Base-by-base conservation (phyloP, 1,140 invertebrate genomes). In the Drosophila mauritiana region DNA sequence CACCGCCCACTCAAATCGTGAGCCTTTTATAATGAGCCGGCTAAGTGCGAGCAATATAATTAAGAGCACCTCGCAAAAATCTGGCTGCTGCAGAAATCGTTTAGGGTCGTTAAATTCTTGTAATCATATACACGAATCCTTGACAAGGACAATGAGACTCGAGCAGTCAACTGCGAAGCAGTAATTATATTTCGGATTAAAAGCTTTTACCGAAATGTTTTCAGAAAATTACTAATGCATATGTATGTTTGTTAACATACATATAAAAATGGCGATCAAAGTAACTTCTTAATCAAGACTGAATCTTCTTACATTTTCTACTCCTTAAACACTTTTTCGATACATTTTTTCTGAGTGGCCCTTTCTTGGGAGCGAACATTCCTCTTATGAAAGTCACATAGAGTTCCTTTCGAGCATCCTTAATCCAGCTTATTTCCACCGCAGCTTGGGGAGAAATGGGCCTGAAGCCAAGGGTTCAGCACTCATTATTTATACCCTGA, bases 341-440 rank as follows among this genome's bases (percentile, higher is more conserved):
- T 34, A 13, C 6, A 53, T 25, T 61, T 59, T 69, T 39, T 39
- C 31, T 17, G 17, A 45, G 58, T 61, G 37, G 51, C n/a, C 10
- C 10, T 15, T 62, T 64, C 34, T n/a, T 63, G 31, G 15, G 45
- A 45, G 58, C 46, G 36, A 43, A 42, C 15, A 63, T 53, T 64
- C 58, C 62, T 48, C 43, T 54, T 57, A 80, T 68, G 72, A 62
- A 63, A 83, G 51, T 82, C 82, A 69, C 75, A 74, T 70, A 74
- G 84, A 89, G 76, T 74, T 84, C 61, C 43, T 72, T 70, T 88
- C 74, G 80, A 89, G 80, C 80, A 72, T 61, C 65, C 73, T 78
- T 84, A 89, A 89, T 89, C 84, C 84, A 63, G 80, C 84, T 84
- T 89, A 89, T 83, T 83, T 89, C 57, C 46, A 82, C 75, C 62